Base-by-base conservation (phyloP, 2,113 vertebrate genomes). In the Oncorhynchus tshawytscha region DNA sequence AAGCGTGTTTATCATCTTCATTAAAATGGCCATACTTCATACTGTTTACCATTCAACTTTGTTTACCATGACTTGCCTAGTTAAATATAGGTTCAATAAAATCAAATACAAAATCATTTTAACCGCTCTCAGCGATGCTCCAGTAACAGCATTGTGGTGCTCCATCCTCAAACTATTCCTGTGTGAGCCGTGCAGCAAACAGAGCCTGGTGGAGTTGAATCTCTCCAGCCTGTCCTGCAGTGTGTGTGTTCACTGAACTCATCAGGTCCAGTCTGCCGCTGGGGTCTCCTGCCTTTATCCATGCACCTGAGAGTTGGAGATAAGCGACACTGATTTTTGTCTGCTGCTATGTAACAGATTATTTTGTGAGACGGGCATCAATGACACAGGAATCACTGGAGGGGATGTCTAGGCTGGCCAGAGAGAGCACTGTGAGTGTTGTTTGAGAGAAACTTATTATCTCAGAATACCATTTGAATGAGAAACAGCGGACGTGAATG, bases 321-420 rank as follows among this genome's bases (percentile, higher is more conserved):
- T 93, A 92, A 92, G 87, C 70, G 73, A 75, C 49, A 68, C 69
- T 85, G 91, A 93, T 93, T 89, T 90, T 91, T 91, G 90, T 90
- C 91, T 89, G 81, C 87, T 88, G 16, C 51, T 54, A 75, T 70
- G 85, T 72, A 79, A 82, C 81, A 92, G 91, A 91, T 91, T 92
- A 87, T 84, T 87, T 85, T 88, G 81, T 86, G 85, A 87, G 87
- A 82, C 80, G 78, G 77, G 71, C 85, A 84, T 82, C 76, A 71
- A 81, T 79, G 66, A 77, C 65, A 15, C 81, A 54, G 51, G 51
- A 54, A 18, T 15, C 51, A 54, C 51, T 54, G 51, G 51, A 54
- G 51, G 51, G 51, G 16, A 18, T 16, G 3, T 54, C 15, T 54
- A 16, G 13, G 13, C 51, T 18, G 51, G 51, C 51, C 16, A 54